Conservation (phyloP, 2,113 vertebrate genomes). For the Notechis scutatus region DNA sequence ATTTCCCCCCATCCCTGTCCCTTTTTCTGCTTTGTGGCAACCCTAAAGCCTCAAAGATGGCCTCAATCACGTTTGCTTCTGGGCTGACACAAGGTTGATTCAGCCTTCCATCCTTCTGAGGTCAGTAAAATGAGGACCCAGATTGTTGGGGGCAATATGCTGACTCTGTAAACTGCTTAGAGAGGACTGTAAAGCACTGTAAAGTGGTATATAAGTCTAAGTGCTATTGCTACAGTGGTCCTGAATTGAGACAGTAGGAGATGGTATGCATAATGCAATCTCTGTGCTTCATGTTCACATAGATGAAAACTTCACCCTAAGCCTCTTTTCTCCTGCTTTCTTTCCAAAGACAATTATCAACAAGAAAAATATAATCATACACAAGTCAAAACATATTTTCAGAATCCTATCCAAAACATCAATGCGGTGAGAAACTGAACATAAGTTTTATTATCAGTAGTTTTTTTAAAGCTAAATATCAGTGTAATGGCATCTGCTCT, state of each 20-base stretch:
- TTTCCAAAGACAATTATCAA: not conserved
- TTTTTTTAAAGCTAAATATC: not conserved
- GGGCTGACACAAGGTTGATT: no score
- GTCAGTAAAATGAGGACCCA: no score
- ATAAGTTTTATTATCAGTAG: not conserved
- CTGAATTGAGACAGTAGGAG: not conserved
- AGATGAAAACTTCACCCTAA: not conserved
- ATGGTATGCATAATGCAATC: not conserved
- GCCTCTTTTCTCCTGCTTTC: not conserved
- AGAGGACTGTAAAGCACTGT: no score
- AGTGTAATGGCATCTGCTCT: not conserved
- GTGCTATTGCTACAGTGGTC: not conserved
- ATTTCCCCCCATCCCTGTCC: no score
- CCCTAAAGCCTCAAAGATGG: no score
- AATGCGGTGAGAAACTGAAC: no score
- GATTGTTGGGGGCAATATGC: no score
- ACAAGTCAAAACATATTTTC: not conserved
- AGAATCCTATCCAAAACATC: not conserved
- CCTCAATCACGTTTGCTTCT: no score
- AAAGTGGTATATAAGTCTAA: no score
- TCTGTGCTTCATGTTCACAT: not conserved
- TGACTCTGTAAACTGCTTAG: no score
- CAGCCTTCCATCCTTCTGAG: no score
- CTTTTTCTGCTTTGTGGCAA: no score
- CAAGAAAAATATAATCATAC: not conserved